Base-by-base conservation (phyloP, 2,797 vertebrate genomes). In the Lates japonicus region DNA sequence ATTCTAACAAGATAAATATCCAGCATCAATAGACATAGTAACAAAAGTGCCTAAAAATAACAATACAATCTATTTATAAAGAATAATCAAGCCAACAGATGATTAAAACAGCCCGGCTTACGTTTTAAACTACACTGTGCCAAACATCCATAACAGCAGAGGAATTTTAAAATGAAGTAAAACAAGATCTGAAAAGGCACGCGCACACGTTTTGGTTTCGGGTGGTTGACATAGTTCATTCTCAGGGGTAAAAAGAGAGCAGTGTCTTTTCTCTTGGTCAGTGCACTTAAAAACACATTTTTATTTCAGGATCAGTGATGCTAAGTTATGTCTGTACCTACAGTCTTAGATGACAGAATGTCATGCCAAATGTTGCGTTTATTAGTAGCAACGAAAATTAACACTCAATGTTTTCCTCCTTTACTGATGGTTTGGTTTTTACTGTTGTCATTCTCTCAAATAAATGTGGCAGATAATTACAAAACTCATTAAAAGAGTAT, bases 111-210 rank as follows among this genome's bases (percentile, higher is more conserved):
- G 11, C 51, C 1, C 9, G 31, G 7, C 17, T 52, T 0, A 2
- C 5, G 0, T 20, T 17, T 25, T 9, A 11, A 44, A 29, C 20
- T 29, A 48, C 4, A 2, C 6, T 17, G 44, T 49, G 25, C 2
- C 48, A 58, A 59, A 73, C 51, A 29, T 31, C 5, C 14, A 9
- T 37, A 14, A n/a, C 52, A n/a, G 11, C 29, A 59, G 1, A 75
- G 41, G 51, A 52, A 66, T 72, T 65, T 51, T 25, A 77, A 80
- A 87, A 87, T 72, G 62, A 80, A 82, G 84, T 1, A 44, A 16
- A 80, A 82, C 81, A 54, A 55, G 82, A 80, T 65, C 48, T 14
- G 65, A 2, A 3, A 35, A 55, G 71, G 49, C 7, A 17, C 65
- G 65, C 0, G 0, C 7, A 20, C 31, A 60, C 3, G 16, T 48